These are phyloP conservation scores for Drosophila nikananu DNA, from an alignment of 1,140 invertebrate species.

Conservation along the genomic window DNA sequence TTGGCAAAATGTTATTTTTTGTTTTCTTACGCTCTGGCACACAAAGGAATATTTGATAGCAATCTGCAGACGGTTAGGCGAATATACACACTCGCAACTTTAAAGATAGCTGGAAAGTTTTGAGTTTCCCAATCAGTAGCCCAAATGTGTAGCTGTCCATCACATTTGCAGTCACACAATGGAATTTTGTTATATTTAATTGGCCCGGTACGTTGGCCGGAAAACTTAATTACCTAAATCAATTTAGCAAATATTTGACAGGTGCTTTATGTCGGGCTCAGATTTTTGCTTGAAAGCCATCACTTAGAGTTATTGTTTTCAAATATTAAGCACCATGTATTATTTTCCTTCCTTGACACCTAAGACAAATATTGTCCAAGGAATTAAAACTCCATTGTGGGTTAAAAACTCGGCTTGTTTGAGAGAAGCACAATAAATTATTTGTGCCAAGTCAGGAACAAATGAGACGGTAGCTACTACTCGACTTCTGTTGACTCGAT, in stretches of 20 bases:
- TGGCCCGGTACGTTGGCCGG: background rate
- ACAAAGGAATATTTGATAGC: constrained; percentile 59
- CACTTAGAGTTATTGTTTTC: background rate
- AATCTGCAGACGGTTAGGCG: constrained; percentile 45
- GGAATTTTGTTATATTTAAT: constrained; percentile 9
- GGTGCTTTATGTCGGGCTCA: background rate
- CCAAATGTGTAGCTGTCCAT: background rate
- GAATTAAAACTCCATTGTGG: background rate
- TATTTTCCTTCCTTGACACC: background rate
- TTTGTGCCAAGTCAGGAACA: background rate
- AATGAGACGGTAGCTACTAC: background rate
- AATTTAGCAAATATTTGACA: constrained; percentile 27
- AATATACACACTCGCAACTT: constrained; percentile 34
- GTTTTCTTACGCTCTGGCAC: constrained; percentile 47
- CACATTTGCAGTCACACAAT: background rate
- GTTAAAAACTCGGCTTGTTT: background rate
- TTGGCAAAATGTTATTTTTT: constrained; percentile 51
- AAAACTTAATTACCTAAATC: constrained; percentile 22
- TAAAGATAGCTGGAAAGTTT: constrained; percentile 24
- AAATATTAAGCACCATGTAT: constrained; percentile 3
- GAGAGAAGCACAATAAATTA: background rate
- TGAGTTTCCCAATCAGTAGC: background rate
- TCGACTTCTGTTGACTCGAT: background rate
- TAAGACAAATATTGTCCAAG: background rate
- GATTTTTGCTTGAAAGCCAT: background rate